These are phyloP conservation scores for Strigops habroptila DNA, from an alignment of 2,113 vertebrate species.

Conservation along the genomic window DNA sequence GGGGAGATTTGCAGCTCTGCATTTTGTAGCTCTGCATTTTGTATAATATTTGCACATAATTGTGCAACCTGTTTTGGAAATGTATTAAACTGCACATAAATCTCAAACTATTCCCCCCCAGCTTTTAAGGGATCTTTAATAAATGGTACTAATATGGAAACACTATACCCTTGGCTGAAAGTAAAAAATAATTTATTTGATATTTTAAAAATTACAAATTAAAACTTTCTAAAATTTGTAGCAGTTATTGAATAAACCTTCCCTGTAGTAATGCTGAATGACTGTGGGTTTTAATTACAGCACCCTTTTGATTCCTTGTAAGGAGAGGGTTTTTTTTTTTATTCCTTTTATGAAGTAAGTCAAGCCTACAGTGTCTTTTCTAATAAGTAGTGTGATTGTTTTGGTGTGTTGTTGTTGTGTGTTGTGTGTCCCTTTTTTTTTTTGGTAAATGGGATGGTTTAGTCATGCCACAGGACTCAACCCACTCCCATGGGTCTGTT, in stretches of 20 bases:
- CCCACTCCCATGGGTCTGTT: background rate
- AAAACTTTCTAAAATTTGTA: background rate
- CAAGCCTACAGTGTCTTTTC: background rate
- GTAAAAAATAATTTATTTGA: background rate
- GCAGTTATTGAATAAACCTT: background rate
- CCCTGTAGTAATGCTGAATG: background rate
- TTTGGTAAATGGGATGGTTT: background rate
- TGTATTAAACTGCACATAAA: background rate
- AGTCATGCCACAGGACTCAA: background rate
- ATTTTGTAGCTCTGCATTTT: constrained; percentile 24
- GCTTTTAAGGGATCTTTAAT: background rate
- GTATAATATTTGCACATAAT: background rate
- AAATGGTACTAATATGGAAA: constrained; percentile 10
- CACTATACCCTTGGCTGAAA: background rate
- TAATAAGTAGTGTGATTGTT: background rate
- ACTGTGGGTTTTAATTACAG: background rate
- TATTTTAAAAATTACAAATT: background rate
- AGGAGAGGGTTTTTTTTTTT: background rate
- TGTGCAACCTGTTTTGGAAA: background rate
- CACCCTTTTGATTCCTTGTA: background rate
- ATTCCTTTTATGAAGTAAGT: background rate
- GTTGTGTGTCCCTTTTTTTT: background rate
- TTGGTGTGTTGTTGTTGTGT: background rate
- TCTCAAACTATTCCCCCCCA: background rate
- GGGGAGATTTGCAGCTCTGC: constrained; percentile 6